phyloP scores from a whole-genome alignment of 92 coral and sea anemone species.

The Epizoanthus illoricatus region DNA sequence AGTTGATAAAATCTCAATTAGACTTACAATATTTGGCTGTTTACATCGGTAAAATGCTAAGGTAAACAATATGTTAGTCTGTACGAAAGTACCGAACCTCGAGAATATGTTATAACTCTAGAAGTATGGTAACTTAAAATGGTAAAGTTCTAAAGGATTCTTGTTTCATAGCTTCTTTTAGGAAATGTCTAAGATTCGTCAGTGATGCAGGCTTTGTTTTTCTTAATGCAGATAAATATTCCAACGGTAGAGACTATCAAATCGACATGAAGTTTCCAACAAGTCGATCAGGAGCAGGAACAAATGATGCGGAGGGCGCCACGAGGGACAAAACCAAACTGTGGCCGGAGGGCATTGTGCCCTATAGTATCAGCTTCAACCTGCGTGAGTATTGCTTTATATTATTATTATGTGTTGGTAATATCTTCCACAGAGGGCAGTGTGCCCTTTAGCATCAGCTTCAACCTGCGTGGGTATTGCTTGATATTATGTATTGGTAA shows the following conservation, averaged over 20 bases:
- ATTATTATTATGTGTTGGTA: too few species aligned
- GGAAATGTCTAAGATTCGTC: not conserved
- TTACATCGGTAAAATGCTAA: too few species aligned
- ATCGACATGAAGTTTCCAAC: conserved; percentile 80
- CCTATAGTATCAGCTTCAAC: conserved; percentile 69
- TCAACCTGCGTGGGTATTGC: conserved; percentile 67
- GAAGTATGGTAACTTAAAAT: too few species aligned
- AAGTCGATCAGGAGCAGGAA: conserved; percentile 43
- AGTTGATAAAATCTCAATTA: too few species aligned
- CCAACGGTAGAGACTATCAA: conserved; percentile 46
- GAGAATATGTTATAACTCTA: too few species aligned
- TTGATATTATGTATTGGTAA: conserved; percentile 42
- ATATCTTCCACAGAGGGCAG: conserved; percentile 45
- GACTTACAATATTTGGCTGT: too few species aligned
- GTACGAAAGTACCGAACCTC: too few species aligned
- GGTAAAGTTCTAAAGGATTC: too few species aligned
- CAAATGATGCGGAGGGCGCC: conserved; percentile 53
- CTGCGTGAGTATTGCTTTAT: conserved; percentile 60
- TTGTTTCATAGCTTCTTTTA: too few species aligned
- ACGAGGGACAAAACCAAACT: conserved; percentile 71
- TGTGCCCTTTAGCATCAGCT: conserved; percentile 73
- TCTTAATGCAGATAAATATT: conserved; percentile 20
- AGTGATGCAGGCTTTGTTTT: not conserved
- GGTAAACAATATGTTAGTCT: too few species aligned
- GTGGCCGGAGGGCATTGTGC: conserved; percentile 83